These are phyloP conservation scores for Samia ricini DNA, from an alignment of 1,140 invertebrate species.

Conservation along the genomic window DNA sequence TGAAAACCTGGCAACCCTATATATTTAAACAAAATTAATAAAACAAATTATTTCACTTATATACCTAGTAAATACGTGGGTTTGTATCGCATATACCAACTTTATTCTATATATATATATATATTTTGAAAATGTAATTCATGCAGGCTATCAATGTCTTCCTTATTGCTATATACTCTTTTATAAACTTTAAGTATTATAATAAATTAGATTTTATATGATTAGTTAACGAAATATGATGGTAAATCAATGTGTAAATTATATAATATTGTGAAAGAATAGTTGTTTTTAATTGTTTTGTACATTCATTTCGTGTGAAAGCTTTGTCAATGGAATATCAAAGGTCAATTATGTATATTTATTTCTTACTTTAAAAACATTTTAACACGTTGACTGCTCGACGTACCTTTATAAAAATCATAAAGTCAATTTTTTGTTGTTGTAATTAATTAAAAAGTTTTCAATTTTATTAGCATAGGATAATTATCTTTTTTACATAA, in stretches of 20 bases:
- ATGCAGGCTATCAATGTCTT: conserved; percentile 76
- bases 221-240: conserved; percentile 8
- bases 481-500: too few species aligned
- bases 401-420: not conserved
- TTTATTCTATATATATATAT: conserved; percentile 21
- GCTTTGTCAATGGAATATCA: not conserved
- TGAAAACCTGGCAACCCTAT: too few species aligned
- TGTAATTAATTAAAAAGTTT: not conserved
- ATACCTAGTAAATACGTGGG: not conserved
- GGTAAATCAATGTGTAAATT: conserved; percentile 4
- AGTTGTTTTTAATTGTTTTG: not conserved
- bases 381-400: not conserved
- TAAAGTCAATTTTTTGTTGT: not conserved
- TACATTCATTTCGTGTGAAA: not conserved
- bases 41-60: too few species aligned
- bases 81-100: not conserved
- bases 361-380: not conserved
- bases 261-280: not conserved
- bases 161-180: conserved; percentile 75
- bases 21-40: too few species aligned
- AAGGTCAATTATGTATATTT: not conserved
- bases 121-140: conserved; percentile 59
- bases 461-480: too few species aligned
- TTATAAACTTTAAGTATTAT: conserved; percentile 57
- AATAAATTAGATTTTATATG: conserved; percentile 65